Conservation (phyloP, 2,888 invertebrate species). For the Lasioglossum pauxillum region DNA sequence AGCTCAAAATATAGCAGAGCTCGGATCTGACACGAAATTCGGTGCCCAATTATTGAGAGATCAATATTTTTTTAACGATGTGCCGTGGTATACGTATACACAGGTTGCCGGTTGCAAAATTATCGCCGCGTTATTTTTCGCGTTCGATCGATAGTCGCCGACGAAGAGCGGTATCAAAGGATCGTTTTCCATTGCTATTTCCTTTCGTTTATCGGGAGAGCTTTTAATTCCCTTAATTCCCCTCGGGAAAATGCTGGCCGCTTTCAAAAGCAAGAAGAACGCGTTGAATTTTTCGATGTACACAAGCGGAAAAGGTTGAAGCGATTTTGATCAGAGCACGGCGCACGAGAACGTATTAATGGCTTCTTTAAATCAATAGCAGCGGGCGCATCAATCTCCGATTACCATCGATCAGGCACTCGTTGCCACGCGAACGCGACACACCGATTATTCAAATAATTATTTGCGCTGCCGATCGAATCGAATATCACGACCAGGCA, state of each 20-base stretch:
- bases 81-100: background rate
- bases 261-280: background rate
- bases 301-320: background rate
- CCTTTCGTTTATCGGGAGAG: background rate
- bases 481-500: conserved; percentile 8
- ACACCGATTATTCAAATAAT: conserved; percentile 28
- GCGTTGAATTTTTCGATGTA: background rate
- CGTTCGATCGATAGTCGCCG: background rate
- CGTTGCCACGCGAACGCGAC: background rate
- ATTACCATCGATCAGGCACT: conserved; percentile 20
- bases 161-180: background rate
- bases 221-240: background rate
- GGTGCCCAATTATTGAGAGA: background rate
- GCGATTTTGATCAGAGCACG: background rate
- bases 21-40: background rate
- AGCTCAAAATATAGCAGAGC: background rate
- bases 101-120: background rate
- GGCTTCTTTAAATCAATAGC: conserved; percentile 2
- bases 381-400: conserved; percentile 11
- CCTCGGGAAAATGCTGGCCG: background rate
- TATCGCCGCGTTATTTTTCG: background rate
- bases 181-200: background rate
- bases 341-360: background rate
- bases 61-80: background rate
- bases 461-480: conserved; percentile 20